Evolutionary conservation across 2,888 invertebrate genomes (phyloP), one percentile per base, ranked within the genome.

Genomic region (Thecocarcelia acutangulata): DNA sequence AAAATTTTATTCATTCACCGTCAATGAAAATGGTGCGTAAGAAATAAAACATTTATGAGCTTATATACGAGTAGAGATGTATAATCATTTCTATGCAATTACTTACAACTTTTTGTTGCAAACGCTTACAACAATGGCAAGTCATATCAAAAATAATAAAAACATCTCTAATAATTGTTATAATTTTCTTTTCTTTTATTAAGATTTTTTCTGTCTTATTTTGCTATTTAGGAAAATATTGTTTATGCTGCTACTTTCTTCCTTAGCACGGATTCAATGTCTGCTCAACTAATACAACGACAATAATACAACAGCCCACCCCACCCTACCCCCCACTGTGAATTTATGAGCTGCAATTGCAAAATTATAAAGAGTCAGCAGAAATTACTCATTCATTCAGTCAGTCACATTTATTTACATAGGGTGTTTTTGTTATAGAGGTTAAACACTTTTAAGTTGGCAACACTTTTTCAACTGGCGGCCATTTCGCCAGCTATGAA

Each of bases 321-420:
- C 40, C 59, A 15, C 15, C 24, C 33, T 17, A 15, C 4, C 74
- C 74, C 88, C 89, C 87, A 88, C 90, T 88, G 89, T 84, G 89
- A 88, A 86, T 89, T 89, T 89, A 89, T 89, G 90, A 88, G 89
- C 88, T 89, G 87, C 90, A 88, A 88, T 88, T 88, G 89, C 84
- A 82, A 86, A 84, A 85, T 88, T 89, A 86, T 86, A 85, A 85
- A 84, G 86, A 87, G 87, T 89, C 88, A 89, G 88, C 90, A 85
- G 78, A 88, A 81, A 76, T 83, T 73, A 75, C 64, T 74, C 78
- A 78, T 78, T 82, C 78, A 78, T 78, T 58, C 63, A 56, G n/a
- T 56, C 48, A 56, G n/a, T 56, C 48, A 56, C 54, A 73, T 61
- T 66, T n/a, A 24, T 54, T 44, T 61, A 76, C 28, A 28, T 28